Percentiles rank a stretch among this genome's conserved stretches.
These are phyloP conservation scores for Caenorhabditis inopinata DNA, from an alignment of 1,140 invertebrate species.

Conservation along the genomic window DNA sequence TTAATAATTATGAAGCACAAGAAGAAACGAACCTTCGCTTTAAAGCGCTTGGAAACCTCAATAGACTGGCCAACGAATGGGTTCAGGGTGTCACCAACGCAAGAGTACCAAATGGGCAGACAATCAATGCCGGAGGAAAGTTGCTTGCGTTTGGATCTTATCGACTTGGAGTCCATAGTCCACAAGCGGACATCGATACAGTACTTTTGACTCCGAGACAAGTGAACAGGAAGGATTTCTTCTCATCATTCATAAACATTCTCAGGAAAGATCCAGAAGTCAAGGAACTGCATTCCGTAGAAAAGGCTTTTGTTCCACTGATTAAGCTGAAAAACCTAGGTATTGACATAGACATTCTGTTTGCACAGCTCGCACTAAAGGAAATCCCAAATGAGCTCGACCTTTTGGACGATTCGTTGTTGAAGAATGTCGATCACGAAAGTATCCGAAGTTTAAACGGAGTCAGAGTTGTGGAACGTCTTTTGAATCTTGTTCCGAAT, in stretches of 20 bases:
- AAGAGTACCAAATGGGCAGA: conserved; percentile 22
- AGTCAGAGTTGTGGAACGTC: conserved; percentile 96
- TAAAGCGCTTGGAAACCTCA: conserved; percentile 60
- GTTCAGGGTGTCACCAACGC: conserved; percentile 54
- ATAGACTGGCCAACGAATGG: conserved; percentile 60
- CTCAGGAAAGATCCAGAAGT: conserved; percentile 72
- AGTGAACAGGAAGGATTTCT: conserved; percentile 89
- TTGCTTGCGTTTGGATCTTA: conserved; percentile 98
- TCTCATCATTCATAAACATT: conserved; percentile 86
- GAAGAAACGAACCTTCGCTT: conserved; percentile 58
- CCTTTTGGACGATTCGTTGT: not conserved
- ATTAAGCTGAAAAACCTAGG: conserved; percentile 99
- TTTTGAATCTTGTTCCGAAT: conserved; percentile 89
- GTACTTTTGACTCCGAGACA: conserved; percentile 93
- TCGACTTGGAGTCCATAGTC: conserved; percentile 83
- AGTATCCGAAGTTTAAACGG: conserved; percentile 89
- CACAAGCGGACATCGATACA: conserved; percentile 93
- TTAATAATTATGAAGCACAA: conserved; percentile 56
- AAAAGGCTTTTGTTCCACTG: conserved; percentile 97
- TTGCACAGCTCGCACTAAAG: conserved; percentile 81
- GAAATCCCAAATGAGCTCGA: conserved; percentile 8
- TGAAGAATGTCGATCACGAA: conserved; percentile 15
- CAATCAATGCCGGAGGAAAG: conserved; percentile 76
- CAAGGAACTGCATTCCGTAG: conserved; percentile 76
- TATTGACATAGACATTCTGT: conserved; percentile 89